Conservation (phyloP, 2,797 vertebrate genomes). For the Sparidentex hasta region DNA sequence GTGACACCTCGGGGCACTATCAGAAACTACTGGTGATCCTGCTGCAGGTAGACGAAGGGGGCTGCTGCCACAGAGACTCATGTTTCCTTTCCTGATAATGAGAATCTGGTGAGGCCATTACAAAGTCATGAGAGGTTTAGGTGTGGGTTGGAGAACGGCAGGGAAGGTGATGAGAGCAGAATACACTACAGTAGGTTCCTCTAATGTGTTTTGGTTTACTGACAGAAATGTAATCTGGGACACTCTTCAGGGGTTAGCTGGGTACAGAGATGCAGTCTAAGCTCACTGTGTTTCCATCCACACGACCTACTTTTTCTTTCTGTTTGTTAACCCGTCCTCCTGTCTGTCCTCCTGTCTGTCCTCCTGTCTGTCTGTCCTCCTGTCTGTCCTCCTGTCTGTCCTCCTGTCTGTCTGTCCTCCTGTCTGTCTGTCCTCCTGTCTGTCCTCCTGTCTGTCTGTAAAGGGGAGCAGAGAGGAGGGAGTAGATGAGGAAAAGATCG, state of each 20-base stretch:
- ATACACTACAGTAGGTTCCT: not conserved
- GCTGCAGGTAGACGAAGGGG: slow-evolving; percentile 88
- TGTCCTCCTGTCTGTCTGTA: slow-evolving; percentile 6
- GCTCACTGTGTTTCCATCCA: slow-evolving; percentile 39
- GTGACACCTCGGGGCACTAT: slow-evolving; percentile 93
- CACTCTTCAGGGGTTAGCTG: slow-evolving; percentile 26
- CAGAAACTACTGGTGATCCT: slow-evolving; percentile 94
- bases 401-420: slow-evolving; percentile 19
- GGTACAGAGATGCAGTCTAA: slow-evolving; percentile 15
- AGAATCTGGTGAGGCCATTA: slow-evolving; percentile 68
- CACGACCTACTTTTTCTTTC: slow-evolving; percentile 48
- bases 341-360: not conserved
- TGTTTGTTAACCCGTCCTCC: slow-evolving; percentile 2
- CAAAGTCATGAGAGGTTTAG: slow-evolving; percentile 69
- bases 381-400: slow-evolving; percentile 8
- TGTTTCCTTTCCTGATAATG: slow-evolving; percentile 68
- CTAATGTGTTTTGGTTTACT: slow-evolving; percentile 29
- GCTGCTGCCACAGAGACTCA: slow-evolving; percentile 32
- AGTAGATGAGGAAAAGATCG: slow-evolving; percentile 85
- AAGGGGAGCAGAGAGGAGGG: slow-evolving; percentile 89
- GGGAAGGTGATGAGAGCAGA: slow-evolving; percentile 63
- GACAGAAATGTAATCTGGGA: slow-evolving; percentile 51
- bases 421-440: slow-evolving; percentile 14
- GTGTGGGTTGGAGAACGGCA: slow-evolving; percentile 24
- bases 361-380: slow-evolving; percentile 7